phyloP scores from a whole-genome alignment of 37 sponge, comb jelly and placozoan species.

The Spongilla lacustris region DNA sequence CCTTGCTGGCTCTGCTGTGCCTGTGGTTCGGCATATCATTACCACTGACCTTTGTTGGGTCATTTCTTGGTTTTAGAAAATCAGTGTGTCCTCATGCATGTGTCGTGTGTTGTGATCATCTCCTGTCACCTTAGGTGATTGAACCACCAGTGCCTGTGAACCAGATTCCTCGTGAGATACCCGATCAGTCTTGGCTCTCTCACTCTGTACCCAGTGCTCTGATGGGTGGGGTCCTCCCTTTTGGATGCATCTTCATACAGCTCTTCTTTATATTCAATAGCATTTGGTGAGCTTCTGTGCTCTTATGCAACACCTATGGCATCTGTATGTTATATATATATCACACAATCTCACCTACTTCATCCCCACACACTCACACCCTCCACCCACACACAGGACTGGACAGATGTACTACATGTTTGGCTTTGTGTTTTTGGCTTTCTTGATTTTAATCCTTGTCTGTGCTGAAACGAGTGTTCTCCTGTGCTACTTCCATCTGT shows the following conservation, averaged over 20 bases:
- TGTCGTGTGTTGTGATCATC: neutral
- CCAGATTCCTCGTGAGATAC: conserved; percentile 98
- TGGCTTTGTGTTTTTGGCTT: conserved; percentile 96
- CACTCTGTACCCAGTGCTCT: conserved; percentile 78
- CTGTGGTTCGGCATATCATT: conserved; percentile 96
- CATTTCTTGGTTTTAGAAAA: conserved; percentile 94
- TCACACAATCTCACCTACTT: neutral
- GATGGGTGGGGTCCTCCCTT: conserved; percentile 98
- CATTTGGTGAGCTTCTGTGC: conserved; percentile 96
- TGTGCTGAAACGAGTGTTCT: conserved; percentile 93
- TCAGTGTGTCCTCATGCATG: conserved; percentile 39
- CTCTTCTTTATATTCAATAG: conserved; percentile 97
- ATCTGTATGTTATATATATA: neutral
- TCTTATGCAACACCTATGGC: neutral
- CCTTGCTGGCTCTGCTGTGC: conserved; percentile 88
- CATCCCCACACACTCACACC: neutral
- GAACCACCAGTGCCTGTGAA: conserved; percentile 90
- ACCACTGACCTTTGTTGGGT: conserved; percentile 96
- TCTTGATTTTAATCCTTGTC: conserved; percentile 83
- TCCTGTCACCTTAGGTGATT: conserved; percentile 26
- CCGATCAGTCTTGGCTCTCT: conserved; percentile 89
- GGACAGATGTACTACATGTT: conserved; percentile 99
- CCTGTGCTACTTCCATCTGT: conserved; percentile 99
- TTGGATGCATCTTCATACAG: conserved; percentile 98
- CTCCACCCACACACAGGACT: conserved; percentile 63